Base-by-base conservation (phyloP, 2,888 invertebrate genomes). In the Mechanitis mazaeus region DNA sequence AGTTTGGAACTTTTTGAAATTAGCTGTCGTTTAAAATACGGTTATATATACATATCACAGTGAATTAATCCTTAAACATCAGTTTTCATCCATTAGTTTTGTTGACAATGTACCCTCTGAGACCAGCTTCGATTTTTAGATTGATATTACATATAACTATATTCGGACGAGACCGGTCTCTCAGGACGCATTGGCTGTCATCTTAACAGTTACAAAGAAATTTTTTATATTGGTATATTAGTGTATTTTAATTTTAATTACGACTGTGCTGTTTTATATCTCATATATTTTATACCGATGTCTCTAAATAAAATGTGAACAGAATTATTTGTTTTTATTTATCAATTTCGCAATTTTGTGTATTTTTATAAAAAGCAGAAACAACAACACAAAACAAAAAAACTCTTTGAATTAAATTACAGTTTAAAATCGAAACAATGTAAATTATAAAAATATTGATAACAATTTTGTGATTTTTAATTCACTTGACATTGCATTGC, bases 201-300 rank as follows among this genome's bases (percentile, higher is more conserved):
- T 61, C 58, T 71, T 64, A 63, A 68, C 67, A 54, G 67, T 70
- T 69, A 66, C 59, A 66, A 72, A 76, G 75, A 74, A 69, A 74
- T 80, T 75, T 81, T 81, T 82, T 81, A 84, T 81, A 79, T 79
- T 80, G 67, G 69, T 70, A 78, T 79, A 80, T 77, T 81, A 76
- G 81, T 81, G 84, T 83, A 80, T 82, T 85, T 86, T 85, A 81
- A 80, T 87, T 87, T 86, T 79, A 81, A 83, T 87, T 85, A 84
- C 78, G 83, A 88, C 85, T 89, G 83, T 82, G 84, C 88, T 88
- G 85, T 90, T 90, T 89, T 90, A 85, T 90, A 89, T 89, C 85
- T 89, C 83, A 84, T 89, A 89, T 90, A 89, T 90, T 90, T 89
- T 90, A 88, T 90, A 90, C 90, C 84, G 79, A 87, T 87, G 87